Evolutionary conservation across 2,113 vertebrate species (phyloP).

Genomic region (Chloropsis hardwickii): DNA sequence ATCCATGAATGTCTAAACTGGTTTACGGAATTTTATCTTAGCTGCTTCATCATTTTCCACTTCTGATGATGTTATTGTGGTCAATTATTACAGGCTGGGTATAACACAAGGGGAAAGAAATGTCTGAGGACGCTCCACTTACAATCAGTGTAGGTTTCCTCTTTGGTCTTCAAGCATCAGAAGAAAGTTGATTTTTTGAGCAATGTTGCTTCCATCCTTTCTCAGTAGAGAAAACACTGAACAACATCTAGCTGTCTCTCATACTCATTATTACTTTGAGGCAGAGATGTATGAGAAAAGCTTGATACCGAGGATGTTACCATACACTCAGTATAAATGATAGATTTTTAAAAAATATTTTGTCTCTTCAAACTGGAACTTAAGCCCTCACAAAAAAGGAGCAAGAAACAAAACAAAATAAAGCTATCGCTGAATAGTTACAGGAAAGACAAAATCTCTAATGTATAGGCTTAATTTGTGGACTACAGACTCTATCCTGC

Average conservation of each 20-base stretch:
- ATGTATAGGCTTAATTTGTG: background rate
- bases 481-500: background rate
- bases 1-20: slow-evolving; percentile 32
- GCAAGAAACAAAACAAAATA: background rate
- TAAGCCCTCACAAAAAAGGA: background rate
- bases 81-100: background rate
- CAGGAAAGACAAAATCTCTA: background rate
- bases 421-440: background rate
- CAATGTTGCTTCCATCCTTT: background rate
- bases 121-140: background rate
- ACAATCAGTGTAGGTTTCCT: background rate
- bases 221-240: background rate
- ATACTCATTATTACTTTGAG: background rate
- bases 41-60: slow-evolving; percentile 25
- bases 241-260: background rate
- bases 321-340: background rate
- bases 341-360: background rate
- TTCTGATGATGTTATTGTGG: slow-evolving; percentile 29
- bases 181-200: background rate
- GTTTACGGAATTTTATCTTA: slow-evolving; percentile 22
- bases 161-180: background rate
- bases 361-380: background rate
- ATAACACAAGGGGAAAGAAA: background rate
- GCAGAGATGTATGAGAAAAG: background rate
- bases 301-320: background rate